These are phyloP conservation scores for Mesitornis unicolor DNA, from an alignment of 2,113 vertebrate species.

Conservation along the genomic window DNA sequence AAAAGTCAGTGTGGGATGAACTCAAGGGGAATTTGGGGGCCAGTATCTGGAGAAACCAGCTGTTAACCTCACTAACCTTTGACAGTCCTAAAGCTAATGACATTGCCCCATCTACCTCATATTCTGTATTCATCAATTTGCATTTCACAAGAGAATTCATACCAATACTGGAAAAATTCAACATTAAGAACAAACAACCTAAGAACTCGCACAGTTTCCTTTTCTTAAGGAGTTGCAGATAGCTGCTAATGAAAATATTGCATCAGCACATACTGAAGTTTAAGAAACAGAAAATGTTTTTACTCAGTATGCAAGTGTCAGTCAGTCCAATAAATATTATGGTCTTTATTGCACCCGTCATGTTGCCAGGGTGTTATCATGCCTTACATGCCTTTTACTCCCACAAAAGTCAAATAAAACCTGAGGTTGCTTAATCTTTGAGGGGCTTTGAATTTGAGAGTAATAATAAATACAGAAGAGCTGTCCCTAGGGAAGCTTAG, in stretches of 20 bases:
- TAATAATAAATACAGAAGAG: constrained; percentile 30
- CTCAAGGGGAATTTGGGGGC: neutral
- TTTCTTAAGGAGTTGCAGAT: neutral
- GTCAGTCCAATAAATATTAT: neutral
- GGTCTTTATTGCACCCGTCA: neutral
- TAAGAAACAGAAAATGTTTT: neutral
- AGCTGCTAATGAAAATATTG: neutral
- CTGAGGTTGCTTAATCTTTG: neutral
- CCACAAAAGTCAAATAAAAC: neutral
- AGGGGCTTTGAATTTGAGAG: constrained; percentile 28
- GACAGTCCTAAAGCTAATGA: neutral
- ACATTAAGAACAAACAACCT: neutral
- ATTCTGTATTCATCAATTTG: neutral
- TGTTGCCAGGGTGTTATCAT: neutral
- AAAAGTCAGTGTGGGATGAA: neutral
- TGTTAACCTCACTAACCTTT: neutral
- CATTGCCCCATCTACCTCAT: neutral
- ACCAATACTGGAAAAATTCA: neutral
- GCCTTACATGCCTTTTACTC: neutral
- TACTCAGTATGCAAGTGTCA: neutral
- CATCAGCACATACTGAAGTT: neutral
- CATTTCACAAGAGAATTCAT: neutral
- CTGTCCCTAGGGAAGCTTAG: neutral
- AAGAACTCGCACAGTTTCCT: neutral
- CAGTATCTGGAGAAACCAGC: neutral